Percentiles rank a stretch among this genome's conserved stretches.
These are phyloP conservation scores for Ips typographus DNA, from an alignment of 1,140 invertebrate species.

Conservation along the genomic window DNA sequence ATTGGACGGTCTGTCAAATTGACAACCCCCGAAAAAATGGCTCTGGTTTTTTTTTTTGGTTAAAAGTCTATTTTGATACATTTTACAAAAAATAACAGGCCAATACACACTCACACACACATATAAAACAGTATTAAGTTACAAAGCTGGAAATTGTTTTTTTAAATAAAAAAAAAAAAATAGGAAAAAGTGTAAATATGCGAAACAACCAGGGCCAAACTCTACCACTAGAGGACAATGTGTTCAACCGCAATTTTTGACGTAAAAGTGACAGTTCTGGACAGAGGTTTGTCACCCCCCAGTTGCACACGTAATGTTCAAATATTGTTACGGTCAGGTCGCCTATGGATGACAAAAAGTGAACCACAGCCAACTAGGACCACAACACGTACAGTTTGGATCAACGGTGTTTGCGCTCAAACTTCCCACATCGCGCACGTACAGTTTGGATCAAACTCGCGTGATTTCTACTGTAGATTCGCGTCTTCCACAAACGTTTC, in stretches of 20 bases:
- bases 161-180: conserved; percentile 9
- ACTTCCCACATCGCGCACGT: no score
- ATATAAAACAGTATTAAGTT: conserved; percentile 37
- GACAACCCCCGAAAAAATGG: conserved; percentile 44
- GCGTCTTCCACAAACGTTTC: neutral
- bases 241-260: conserved; percentile 42
- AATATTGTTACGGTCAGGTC: no score
- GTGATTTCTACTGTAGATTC: neutral
- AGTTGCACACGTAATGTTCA: no score
- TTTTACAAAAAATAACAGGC: conserved; percentile 20
- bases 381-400: no score
- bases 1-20: conserved; percentile 9
- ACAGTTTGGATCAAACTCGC: neutral
- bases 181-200: neutral
- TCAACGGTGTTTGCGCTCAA: no score
- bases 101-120: conserved; percentile 16
- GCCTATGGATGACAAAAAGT: no score
- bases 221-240: conserved; percentile 49
- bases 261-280: conserved; percentile 28
- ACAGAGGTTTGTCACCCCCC: no score
- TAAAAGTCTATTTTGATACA: conserved; percentile 14
- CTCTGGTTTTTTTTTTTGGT: conserved; percentile 42
- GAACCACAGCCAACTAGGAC: neutral
- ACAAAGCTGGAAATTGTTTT: conserved; percentile 27
- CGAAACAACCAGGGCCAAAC: conserved; percentile 44